Base-by-base conservation (phyloP, 1,140 invertebrate species). In the Brachystomella parvula region DNA sequence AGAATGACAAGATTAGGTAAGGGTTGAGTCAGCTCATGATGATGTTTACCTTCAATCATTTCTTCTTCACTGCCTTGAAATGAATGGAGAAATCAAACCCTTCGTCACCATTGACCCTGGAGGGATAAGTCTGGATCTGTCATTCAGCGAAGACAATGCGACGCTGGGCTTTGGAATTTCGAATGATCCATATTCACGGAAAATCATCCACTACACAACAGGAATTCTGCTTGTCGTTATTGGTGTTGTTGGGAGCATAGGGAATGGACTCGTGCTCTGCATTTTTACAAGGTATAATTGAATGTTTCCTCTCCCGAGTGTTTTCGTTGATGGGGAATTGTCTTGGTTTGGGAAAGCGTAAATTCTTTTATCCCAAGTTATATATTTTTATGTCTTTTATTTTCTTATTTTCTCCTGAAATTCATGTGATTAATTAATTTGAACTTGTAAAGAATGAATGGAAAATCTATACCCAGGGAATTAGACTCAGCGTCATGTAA, bases 211-310 rank as follows among this genome's bases (percentile, higher is more conserved):
- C 53, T 76, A 74, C 60, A 56, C 73, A 9, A 63, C 77, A 6
- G 78, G 76, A 15, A 65, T 74, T 9, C 58, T 77, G 6, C 71
- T 78, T 9, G 65, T 72, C 6, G n/a, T 75, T 0, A 73, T 78
- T 32, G 76, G 76, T 39, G 59, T 72, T 12, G 49, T 74, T n/a
- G 77, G 77, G 9, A 64, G 70, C 24, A 32, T 76, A 15, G 77
- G 76, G 17, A 79, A 79, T 66, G 73, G 75, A 30, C 72, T 78
- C 44, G 76, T 79, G 6, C 71, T 79, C 3, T 67, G 77, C 59
- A 75, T 79, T n/a, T 79, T 77, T 60, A 75, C 75, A 47, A 75
- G 75, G 77, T 79, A 71, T 73, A 62, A 19, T 35, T 29, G 32
- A 47, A 15, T 26, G 1, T 44, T 28, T 61, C n/a, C 39, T 12